Percentiles rank a stretch among this genome's conserved stretches.
These are phyloP conservation scores for Trachelus troglodyta DNA, from an alignment of 2,888 invertebrate species.

Conservation along the genomic window DNA sequence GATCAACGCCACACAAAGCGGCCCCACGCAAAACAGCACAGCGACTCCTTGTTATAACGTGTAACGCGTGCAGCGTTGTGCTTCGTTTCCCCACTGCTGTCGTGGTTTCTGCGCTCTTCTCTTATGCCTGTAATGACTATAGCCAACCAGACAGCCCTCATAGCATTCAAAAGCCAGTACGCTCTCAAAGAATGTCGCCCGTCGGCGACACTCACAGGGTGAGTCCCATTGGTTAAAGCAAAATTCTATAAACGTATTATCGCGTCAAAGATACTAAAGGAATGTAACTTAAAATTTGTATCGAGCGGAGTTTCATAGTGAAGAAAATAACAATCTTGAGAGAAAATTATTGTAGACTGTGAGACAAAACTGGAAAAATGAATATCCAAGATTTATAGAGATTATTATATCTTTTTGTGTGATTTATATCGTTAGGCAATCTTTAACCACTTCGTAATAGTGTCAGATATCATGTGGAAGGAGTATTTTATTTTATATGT, in stretches of 20 bases:
- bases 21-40: neutral
- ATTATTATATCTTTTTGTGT: neutral
- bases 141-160: neutral
- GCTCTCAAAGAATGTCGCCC: neutral
- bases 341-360: neutral
- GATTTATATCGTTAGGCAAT: neutral
- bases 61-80: neutral
- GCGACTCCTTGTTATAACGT: neutral
- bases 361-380: neutral
- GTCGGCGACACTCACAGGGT: neutral
- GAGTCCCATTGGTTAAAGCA: neutral
- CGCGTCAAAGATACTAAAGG: neutral
- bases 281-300: neutral
- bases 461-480: no score
- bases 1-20: neutral
- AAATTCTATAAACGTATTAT: neutral
- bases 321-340: neutral
- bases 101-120: neutral
- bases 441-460: neutral
- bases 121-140: neutral
- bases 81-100: neutral
- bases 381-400: neutral
- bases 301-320: neutral
- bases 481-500: no score
- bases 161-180: neutral